Conservation (phyloP, 1,140 invertebrate genomes). For the Aleiodes sp. region DNA sequence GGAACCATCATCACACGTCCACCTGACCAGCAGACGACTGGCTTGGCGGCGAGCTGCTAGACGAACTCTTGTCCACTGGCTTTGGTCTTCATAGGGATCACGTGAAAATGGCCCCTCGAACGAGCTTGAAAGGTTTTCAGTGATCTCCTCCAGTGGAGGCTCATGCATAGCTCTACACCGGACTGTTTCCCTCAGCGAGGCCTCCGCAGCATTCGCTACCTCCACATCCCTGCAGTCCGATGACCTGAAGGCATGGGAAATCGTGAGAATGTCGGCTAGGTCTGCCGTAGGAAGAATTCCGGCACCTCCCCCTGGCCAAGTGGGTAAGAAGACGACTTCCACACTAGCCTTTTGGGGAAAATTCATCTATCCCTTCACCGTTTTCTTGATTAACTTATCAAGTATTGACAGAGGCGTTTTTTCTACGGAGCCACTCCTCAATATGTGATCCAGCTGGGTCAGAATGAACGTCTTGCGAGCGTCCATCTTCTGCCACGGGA, state of each 20-base stretch:
- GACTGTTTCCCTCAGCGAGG: slow-evolving; percentile 19
- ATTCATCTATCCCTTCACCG: slow-evolving; percentile 45
- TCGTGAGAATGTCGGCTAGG: slow-evolving; percentile 36
- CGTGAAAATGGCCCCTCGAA: slow-evolving; percentile 29
- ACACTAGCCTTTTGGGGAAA: slow-evolving; percentile 47
- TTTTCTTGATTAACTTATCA: slow-evolving; percentile 41
- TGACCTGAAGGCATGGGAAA: slow-evolving; percentile 46
- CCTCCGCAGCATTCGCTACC: slow-evolving; percentile 36
- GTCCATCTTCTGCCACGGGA: slow-evolving; percentile 60
- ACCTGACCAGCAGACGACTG: slow-evolving; percentile 11
- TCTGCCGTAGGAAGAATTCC: slow-evolving; percentile 42
- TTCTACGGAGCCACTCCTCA: slow-evolving; percentile 38
- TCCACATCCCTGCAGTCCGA: slow-evolving; percentile 37
- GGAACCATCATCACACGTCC: slow-evolving; percentile 25
- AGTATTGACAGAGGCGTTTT: slow-evolving; percentile 35
- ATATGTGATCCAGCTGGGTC: slow-evolving; percentile 48
- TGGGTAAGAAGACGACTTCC: slow-evolving; percentile 41
- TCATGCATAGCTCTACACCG: not conserved
- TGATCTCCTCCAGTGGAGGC: slow-evolving; percentile 19
- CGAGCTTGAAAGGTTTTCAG: slow-evolving; percentile 26
- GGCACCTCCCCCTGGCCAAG: slow-evolving; percentile 38
- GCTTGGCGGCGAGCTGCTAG: slow-evolving; percentile 25
- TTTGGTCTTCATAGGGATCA: slow-evolving; percentile 6
- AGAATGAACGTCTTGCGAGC: slow-evolving; percentile 50
- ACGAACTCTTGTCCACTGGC: slow-evolving; percentile 38